Conservation (phyloP, 2,888 invertebrate genomes). For the Cryptocephalus moraei region DNA sequence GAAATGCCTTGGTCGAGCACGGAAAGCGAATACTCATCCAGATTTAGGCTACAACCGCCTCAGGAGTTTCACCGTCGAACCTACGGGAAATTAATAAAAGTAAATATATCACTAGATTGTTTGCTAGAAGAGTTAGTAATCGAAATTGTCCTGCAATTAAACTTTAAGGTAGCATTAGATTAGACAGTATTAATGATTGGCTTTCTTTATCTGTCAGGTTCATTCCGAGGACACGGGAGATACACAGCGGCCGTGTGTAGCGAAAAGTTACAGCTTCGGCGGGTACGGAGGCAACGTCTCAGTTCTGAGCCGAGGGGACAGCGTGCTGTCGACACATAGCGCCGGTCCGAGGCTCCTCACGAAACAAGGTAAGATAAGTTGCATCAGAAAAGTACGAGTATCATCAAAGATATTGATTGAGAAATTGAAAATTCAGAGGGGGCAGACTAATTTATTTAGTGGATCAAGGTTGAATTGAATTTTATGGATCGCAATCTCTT, state of each 20-base stretch:
- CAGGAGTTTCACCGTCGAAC: slow-evolving; percentile 38
- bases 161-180: no score
- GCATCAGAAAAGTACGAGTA: no score
- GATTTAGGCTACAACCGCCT: slow-evolving; percentile 39
- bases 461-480: no score
- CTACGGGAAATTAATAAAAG: slow-evolving; percentile 42
- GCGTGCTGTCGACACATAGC: slow-evolving; percentile 53
- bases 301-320: slow-evolving; percentile 48
- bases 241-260: slow-evolving; percentile 46
- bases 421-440: no score
- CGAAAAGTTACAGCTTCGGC: slow-evolving; percentile 83
- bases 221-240: slow-evolving; percentile 46
- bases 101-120: slow-evolving; percentile 19
- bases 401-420: no score
- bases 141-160: no score
- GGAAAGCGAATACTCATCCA: slow-evolving; percentile 40
- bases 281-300: slow-evolving; percentile 57
- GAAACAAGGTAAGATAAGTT: slow-evolving; percentile 54
- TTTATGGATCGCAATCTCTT: no score
- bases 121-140: no score
- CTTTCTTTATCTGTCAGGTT: slow-evolving; percentile 33
- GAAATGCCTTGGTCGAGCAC: slow-evolving; percentile 46
- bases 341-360: slow-evolving; percentile 56
- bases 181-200: no score
- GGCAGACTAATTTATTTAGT: no score